phyloP scores from a whole-genome alignment of 2,888 invertebrate genomes.

The Aethes cnicana region DNA sequence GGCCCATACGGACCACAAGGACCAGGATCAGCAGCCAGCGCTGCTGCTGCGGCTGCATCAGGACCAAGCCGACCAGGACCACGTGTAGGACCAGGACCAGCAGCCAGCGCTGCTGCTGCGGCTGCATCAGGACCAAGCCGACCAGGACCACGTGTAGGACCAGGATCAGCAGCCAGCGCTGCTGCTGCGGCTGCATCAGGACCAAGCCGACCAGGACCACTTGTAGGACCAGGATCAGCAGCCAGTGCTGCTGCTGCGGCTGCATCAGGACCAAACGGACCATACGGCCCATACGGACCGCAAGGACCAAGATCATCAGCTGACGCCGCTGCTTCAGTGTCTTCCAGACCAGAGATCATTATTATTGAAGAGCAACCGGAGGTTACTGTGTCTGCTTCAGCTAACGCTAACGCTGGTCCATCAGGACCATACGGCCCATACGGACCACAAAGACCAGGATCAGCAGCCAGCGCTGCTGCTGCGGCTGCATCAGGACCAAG shows the following conservation, averaged over 20 bases:
- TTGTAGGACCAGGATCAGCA: constrained; percentile 5
- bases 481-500: too few species aligned
- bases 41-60: constrained; percentile 30
- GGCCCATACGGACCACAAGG: constrained; percentile 9
- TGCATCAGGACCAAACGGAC: constrained; percentile 26
- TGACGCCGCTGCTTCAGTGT: constrained; percentile 7
- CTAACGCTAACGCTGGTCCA: too few species aligned
- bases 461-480: too few species aligned
- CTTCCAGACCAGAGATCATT: too few species aligned
- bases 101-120: neutral
- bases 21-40: constrained; percentile 23
- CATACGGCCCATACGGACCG: constrained; percentile 11
- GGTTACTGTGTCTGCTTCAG: too few species aligned
- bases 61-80: constrained; percentile 14
- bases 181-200: constrained; percentile 20
- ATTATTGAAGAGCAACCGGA: too few species aligned
- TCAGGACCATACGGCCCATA: neutral
- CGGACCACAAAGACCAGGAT: neutral
- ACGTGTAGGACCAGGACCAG: constrained; percentile 4
- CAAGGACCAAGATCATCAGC: constrained; percentile 26
- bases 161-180: constrained; percentile 21
- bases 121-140: neutral
- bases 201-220: constrained; percentile 1
- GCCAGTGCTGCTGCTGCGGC: constrained; percentile 16
- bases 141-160: constrained; percentile 8